These are phyloP conservation scores for Leuctra nigra DNA, from an alignment of 2,888 invertebrate species.

Conservation along the genomic window DNA sequence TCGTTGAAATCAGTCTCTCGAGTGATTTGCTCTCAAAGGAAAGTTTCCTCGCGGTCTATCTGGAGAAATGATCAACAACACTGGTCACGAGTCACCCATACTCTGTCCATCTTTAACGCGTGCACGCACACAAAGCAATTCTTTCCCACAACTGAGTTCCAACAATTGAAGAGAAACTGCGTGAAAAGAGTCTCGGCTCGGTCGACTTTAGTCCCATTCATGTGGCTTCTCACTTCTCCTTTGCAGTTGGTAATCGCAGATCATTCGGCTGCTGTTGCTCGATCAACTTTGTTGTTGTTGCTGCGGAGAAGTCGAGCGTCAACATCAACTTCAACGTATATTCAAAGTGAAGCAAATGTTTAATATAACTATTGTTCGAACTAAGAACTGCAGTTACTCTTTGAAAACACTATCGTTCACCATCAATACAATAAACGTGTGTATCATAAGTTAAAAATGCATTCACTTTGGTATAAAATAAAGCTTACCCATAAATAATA, in stretches of 20 bases:
- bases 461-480: no score
- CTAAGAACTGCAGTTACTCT: no score
- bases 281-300: constrained; percentile 13
- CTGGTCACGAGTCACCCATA: constrained; percentile 2
- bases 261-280: constrained; percentile 6
- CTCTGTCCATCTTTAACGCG: neutral
- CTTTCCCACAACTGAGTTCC: constrained; percentile 10
- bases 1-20: no score
- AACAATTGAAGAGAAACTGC: neutral
- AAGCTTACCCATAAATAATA: no score
- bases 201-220: constrained; percentile 5
- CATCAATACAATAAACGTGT: no score
- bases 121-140: constrained; percentile 16
- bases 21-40: no score
- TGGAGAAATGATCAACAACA: neutral
- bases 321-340: no score
- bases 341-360: no score
- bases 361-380: no score
- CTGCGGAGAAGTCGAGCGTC: neutral
- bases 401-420: no score
- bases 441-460: no score
- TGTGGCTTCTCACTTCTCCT: constrained; percentile 16
- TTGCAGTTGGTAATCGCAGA: constrained; percentile 12
- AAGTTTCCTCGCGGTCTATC: no score
- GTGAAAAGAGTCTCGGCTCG: constrained; percentile 3